Percentiles rank a stretch among this genome's conserved stretches.
Evolutionary conservation across 2,797 vertebrate species (phyloP).

Genomic region (Halcyon leucocephala): DNA sequence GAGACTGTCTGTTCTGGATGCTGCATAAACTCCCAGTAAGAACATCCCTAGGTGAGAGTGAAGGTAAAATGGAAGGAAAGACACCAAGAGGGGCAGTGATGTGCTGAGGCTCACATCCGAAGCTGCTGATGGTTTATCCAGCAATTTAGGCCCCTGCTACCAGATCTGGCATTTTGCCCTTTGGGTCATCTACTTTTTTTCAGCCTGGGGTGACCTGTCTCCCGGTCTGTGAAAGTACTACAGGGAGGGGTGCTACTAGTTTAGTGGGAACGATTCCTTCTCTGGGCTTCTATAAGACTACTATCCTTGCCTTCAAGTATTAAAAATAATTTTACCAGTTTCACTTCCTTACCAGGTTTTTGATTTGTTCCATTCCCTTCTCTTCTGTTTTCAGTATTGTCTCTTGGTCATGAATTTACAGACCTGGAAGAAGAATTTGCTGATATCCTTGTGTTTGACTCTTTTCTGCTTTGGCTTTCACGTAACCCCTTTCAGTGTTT

Average conservation of each 20-base stretch:
- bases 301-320: neutral
- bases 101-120: neutral
- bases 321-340: neutral
- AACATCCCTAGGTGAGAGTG: neutral
- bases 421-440: neutral
- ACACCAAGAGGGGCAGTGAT: neutral
- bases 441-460: neutral
- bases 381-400: neutral
- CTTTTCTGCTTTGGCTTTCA: neutral
- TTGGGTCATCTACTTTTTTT: neutral
- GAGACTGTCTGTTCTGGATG: neutral
- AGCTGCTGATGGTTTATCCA: neutral
- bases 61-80: neutral
- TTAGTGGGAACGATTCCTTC: neutral
- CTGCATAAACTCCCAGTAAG: neutral
- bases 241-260: neutral
- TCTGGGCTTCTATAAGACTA: neutral
- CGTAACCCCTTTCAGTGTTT: neutral
- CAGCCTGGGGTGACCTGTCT: neutral
- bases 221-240: neutral
- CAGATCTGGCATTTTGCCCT: neutral
- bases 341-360: neutral
- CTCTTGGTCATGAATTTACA: neutral
- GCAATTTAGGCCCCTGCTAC: neutral
- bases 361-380: neutral